phyloP scores from a whole-genome alignment of 2,797 vertebrate genomes.

The Anguilla marmorata region DNA sequence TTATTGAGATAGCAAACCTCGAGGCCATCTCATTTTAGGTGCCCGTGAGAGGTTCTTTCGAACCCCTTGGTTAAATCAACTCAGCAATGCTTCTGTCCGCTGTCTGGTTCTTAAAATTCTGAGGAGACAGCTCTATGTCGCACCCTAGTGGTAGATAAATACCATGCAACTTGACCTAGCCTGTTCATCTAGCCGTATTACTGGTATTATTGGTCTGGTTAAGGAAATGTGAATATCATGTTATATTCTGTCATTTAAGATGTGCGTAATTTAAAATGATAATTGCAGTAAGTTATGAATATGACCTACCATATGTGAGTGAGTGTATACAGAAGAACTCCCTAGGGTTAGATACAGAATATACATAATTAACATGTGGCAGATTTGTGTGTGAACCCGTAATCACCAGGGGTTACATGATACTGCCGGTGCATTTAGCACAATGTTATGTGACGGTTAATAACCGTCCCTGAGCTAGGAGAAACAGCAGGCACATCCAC shows the following conservation, averaged over 20 bases:
- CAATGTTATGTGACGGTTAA: not conserved
- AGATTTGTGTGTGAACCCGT: not conserved
- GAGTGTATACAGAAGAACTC: not conserved
- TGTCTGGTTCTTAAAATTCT: not conserved
- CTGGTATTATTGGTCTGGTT: not conserved
- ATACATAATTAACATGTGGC: slow-evolving; percentile 7
- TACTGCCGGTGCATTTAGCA: not conserved
- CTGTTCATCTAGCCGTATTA: not conserved
- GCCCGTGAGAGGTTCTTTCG: not conserved
- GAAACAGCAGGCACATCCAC: not conserved
- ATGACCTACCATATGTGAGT: not conserved
- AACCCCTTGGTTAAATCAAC: not conserved
- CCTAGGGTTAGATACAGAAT: not conserved
- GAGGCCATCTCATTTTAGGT: not conserved
- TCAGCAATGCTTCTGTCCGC: not conserved
- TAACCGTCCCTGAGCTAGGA: not conserved
- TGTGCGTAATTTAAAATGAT: not conserved
- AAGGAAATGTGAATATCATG: not conserved
- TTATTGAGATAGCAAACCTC: not conserved
- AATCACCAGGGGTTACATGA: slow-evolving; percentile 1
- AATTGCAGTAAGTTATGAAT: not conserved
- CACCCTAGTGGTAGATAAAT: not conserved
- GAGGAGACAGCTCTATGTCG: not conserved
- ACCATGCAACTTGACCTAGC: not conserved
- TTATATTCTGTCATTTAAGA: not conserved